Percentiles rank a stretch among this genome's conserved stretches.
These are phyloP conservation scores for Apamea epomidion DNA, from an alignment of 2,888 invertebrate species.

Conservation along the genomic window DNA sequence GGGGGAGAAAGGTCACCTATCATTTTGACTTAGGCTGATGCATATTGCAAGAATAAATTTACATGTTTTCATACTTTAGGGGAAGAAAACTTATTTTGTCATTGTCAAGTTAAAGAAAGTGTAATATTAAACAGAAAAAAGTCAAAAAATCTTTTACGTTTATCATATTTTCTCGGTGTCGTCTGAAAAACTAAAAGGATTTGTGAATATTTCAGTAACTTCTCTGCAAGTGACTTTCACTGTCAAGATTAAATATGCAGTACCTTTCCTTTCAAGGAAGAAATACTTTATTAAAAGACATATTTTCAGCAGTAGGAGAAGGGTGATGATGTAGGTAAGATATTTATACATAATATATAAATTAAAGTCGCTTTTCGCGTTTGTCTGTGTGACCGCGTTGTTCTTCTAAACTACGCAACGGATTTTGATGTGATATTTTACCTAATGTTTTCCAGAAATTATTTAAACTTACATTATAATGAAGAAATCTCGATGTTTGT, in stretches of 20 bases:
- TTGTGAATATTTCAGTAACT: constrained; percentile 31
- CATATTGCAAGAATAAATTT: background rate
- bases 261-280: background rate
- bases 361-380: background rate
- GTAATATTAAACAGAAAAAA: background rate
- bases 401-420: background rate
- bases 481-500: background rate
- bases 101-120: constrained; percentile 13
- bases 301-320: background rate
- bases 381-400: background rate
- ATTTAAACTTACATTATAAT: background rate
- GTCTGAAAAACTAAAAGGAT: constrained; percentile 27
- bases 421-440: background rate
- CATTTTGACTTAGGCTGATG: background rate
- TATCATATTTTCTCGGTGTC: constrained; percentile 1
- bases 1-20: background rate
- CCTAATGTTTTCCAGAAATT: background rate
- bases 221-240: constrained; percentile 31
- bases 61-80: background rate
- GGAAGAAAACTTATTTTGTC: background rate
- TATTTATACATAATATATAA: background rate
- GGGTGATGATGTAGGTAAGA: background rate
- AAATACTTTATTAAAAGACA: background rate
- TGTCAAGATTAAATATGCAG: constrained; percentile 40
- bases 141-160: background rate